Percentiles rank a stretch among this genome's conserved stretches.
These are phyloP conservation scores for Parazoanthus darwini DNA, from an alignment of 92 coral and sea anemone genomes.

Conservation along the genomic window DNA sequence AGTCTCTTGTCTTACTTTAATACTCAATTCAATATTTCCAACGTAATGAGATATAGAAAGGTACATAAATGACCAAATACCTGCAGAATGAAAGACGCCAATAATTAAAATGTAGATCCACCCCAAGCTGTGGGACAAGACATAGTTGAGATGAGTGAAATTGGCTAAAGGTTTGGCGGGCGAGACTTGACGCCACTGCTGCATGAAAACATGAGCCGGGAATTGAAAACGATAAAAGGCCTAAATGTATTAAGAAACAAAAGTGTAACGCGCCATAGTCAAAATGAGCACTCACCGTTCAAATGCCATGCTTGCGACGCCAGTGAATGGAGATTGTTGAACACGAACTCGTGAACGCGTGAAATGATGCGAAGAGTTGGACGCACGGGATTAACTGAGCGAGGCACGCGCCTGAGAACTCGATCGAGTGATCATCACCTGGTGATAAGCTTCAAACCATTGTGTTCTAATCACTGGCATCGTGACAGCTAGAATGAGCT, in stretches of 20 bases:
- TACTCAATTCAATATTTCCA: neutral
- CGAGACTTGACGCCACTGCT: neutral
- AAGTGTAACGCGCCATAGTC: neutral
- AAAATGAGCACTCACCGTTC: constrained; percentile 6
- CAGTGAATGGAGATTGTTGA: neutral
- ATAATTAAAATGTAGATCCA: constrained; percentile 26
- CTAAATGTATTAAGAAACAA: neutral
- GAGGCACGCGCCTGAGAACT: constrained; percentile 41
- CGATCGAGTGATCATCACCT: constrained; percentile 21
- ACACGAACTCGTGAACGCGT: constrained; percentile 20
- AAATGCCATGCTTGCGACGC: constrained; percentile 8
- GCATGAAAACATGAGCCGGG: constrained; percentile 3
- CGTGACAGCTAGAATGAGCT: constrained; percentile 37
- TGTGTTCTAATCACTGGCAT: constrained; percentile 34
- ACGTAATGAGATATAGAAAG: neutral
- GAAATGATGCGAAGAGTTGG: constrained; percentile 9
- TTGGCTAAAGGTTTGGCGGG: constrained; percentile 19
- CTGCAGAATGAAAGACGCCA: constrained; percentile 34
- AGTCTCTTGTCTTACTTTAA: too few relatives aligned
- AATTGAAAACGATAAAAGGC: neutral
- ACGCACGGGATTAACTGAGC: constrained; percentile 33
- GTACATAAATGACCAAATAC: constrained; percentile 23
- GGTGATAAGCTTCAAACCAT: constrained; percentile 36
- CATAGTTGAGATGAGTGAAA: constrained; percentile 12
- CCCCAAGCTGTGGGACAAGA: constrained; percentile 30